Evolutionary conservation across 2,797 vertebrate species (phyloP), one percentile per base, ranked within the genome.

Genomic region (Erethizon dorsatum): DNA sequence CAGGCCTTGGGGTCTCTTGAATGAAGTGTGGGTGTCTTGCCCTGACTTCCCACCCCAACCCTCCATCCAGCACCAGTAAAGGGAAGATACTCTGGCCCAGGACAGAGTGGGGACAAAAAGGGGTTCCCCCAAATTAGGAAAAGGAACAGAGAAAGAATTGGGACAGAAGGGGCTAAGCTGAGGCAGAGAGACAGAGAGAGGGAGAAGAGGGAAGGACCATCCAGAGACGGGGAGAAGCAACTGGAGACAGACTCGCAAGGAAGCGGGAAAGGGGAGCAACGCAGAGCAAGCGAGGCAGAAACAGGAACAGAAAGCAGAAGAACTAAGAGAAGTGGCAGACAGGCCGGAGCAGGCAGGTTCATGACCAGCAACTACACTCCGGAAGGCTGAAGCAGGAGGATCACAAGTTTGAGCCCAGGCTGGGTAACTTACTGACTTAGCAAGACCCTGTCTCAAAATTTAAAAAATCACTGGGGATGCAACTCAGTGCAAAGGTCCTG

Each of bases 161-260:
- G 63, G n/a, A 9, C 17, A 75, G 20, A 56, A 92, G 54, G 3
- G 41, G 52, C 33, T 59, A 45, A 56, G 22, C 28, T 28, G 79
- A 47, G n/a, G 37, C 83, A n/a, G 33, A 15, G 31, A 41, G 15
- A 56, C 41, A 57, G 37, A 52, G 15, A 59, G 41, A 17, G 3
- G 17, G 59, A 63, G 33, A 31, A 7, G 24, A 69, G 8, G 28
- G 5, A 17, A 92, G 73, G 65, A 45, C 56, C 78, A 47, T 37
- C 6, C 5, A 26, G 45, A 59, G 47, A 17, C 17, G 2, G 1
- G 17, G 7, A 67, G 56, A 20, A 37, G 47, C 73, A 13, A 0
- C 0, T 6, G 4, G 78, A 50, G 41, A 37, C 1, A 5, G 57
- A 63, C 18, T 33, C 5, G 9, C 52, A 0, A 45, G 13, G 41